Evolutionary conservation across 2,113 vertebrate genomes (phyloP).

Genomic region (Mohoua ochrocephala): DNA sequence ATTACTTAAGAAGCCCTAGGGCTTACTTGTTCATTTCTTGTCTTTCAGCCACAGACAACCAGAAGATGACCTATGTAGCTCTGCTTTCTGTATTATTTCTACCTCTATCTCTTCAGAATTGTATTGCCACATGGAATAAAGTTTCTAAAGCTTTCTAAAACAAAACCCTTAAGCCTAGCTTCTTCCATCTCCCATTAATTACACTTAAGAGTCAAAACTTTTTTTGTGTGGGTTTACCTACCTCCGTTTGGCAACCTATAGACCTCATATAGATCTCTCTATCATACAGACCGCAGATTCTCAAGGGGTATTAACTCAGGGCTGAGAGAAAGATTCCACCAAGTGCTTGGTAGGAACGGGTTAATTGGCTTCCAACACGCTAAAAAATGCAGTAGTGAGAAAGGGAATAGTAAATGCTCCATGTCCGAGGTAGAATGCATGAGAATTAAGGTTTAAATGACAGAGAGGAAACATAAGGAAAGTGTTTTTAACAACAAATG

Average conservation of each 20-base stretch:
- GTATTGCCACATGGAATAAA: not conserved
- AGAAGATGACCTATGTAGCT: not conserved
- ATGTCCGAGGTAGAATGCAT: rapidly evolving
- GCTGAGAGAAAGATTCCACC: not conserved
- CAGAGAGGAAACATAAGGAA: not conserved
- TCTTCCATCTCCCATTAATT: not conserved
- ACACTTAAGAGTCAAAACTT: not conserved
- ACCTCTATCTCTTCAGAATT: not conserved
- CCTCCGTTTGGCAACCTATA: not conserved
- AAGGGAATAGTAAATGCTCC: not conserved
- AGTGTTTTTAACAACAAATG: not conserved
- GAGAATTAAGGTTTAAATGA: not conserved
- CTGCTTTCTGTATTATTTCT: not conserved
- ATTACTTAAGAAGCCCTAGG: not conserved
- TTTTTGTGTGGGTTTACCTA: not conserved
- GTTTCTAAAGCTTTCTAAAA: not conserved
- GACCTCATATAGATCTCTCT: not conserved
- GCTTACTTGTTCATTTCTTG: not conserved
- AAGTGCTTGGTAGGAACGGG: not conserved
- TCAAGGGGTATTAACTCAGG: not conserved
- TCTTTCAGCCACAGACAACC: not conserved
- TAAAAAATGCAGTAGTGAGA: not conserved
- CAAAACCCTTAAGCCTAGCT: not conserved
- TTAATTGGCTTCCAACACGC: not conserved
- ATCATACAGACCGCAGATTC: not conserved